These are phyloP conservation scores for Bergia puertoricense DNA, from an alignment of 92 coral and sea anemone species.

Conservation along the genomic window DNA sequence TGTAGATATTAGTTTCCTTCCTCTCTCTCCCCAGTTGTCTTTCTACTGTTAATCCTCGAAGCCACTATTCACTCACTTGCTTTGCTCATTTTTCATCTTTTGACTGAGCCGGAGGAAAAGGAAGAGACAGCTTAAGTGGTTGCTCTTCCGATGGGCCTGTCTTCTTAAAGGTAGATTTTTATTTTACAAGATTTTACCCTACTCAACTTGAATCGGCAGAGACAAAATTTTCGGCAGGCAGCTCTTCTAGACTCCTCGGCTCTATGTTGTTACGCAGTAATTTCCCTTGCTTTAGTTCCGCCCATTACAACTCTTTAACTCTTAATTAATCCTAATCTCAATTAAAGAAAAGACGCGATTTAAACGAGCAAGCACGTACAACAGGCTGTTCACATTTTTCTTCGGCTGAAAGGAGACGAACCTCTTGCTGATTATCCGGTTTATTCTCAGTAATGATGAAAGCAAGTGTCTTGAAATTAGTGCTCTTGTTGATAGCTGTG, in stretches of 20 bases:
- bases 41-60: too few species aligned
- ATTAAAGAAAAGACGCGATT: background rate
- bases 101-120: too few species aligned
- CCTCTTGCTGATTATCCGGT: background rate
- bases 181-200: too few species aligned
- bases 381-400: background rate
- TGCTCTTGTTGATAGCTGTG: background rate
- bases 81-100: too few species aligned
- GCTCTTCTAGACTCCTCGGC: background rate
- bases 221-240: background rate
- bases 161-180: background rate
- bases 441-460: conserved; percentile 4
- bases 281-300: background rate
- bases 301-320: background rate
- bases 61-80: too few species aligned
- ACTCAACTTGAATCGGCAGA: background rate
- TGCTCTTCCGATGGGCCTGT: background rate
- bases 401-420: background rate
- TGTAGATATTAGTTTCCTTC: too few species aligned
- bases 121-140: too few species aligned
- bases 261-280: background rate
- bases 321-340: background rate
- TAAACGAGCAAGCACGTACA: background rate
- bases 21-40: too few species aligned
- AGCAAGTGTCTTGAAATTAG: background rate